Conservation (phyloP, 1,140 invertebrate species). For the Armadillidium nasatum region DNA sequence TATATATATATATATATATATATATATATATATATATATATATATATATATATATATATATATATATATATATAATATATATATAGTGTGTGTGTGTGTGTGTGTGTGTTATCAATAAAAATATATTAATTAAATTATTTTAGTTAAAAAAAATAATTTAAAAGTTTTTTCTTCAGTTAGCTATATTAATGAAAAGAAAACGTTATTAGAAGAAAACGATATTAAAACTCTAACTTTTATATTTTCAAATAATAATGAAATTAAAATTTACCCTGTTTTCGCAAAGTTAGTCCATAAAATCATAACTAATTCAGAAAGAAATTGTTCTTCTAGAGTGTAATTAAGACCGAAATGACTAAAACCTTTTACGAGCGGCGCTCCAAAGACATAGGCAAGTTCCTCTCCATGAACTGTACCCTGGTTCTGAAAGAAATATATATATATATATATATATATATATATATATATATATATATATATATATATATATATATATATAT, state of each 20-base stretch:
- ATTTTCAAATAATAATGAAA: neutral
- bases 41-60: no score
- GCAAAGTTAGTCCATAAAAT: constrained; percentile 83
- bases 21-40: no score
- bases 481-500: no score
- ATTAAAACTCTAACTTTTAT: constrained; percentile 25
- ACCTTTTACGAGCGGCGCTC: constrained; percentile 70
- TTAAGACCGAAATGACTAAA: constrained; percentile 67
- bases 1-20: no score
- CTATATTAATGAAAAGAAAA: neutral
- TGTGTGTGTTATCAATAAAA: no score
- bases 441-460: neutral
- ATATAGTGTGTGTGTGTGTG: no score
- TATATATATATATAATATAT: no score
- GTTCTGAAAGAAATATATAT: constrained; percentile 52
- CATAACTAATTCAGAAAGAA: constrained; percentile 77
- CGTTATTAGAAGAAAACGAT: constrained; percentile 37
- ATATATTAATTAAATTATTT: no score
- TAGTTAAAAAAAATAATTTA: no score
- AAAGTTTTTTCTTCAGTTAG: no score
- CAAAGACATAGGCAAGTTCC: constrained; percentile 85
- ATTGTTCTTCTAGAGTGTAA: constrained; percentile 68
- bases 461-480: no score
- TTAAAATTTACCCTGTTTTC: constrained; percentile 63
- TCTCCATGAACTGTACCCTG: constrained; percentile 80